These are phyloP conservation scores for Pseudochirops corinnae DNA, from an alignment of 2,797 vertebrate genomes.

Conservation along the genomic window DNA sequence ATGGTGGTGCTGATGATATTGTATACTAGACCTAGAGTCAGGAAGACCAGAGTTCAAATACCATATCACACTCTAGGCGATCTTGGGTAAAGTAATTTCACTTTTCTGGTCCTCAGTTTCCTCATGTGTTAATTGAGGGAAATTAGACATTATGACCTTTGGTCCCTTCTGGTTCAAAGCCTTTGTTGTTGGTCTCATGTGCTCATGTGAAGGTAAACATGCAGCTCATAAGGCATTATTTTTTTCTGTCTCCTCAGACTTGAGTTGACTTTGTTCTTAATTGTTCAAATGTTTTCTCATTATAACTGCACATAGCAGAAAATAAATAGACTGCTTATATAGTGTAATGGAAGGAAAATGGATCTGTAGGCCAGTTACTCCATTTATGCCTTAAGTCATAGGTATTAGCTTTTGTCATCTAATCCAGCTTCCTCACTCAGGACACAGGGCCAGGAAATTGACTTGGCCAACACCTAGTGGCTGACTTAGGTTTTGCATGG, in stretches of 20 bases:
- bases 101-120: constrained; percentile 12
- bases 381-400: background rate
- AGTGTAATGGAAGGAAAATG: background rate
- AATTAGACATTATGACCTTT: background rate
- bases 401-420: background rate
- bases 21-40: background rate
- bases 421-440: background rate
- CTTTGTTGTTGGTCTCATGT: background rate
- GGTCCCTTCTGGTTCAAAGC: background rate
- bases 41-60: background rate
- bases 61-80: background rate
- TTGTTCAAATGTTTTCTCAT: background rate
- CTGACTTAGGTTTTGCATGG: background rate
- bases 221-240: background rate
- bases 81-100: constrained; percentile 13
- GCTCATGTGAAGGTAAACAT: background rate
- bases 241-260: background rate
- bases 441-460: background rate
- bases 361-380: background rate
- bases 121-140: background rate
- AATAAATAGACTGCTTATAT: background rate
- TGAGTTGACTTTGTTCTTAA: background rate
- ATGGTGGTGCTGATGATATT: background rate
- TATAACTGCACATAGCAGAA: background rate
- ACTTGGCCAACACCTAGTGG: background rate